A percentile compares a stretch with the other conserved stretches of the same genome.
Conservation (phyloP, 2,888 invertebrate genomes). For the Bugulina stolonifera region DNA sequence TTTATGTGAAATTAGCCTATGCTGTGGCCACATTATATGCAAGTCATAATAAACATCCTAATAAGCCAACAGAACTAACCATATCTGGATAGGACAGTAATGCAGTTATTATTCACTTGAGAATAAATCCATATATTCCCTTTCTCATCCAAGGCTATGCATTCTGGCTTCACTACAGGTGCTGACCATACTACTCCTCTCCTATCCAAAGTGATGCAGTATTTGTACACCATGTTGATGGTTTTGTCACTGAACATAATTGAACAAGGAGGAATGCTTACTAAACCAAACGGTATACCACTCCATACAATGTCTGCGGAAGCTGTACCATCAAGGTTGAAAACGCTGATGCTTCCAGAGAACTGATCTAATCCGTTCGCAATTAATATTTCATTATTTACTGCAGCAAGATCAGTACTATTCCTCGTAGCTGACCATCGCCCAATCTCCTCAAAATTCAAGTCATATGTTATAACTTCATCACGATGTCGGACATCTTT, state of each 20-base stretch:
- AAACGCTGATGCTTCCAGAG: not conserved
- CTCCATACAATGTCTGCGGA: not conserved
- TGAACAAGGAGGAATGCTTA: not conserved
- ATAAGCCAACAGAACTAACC: not conserved
- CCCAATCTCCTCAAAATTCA: not conserved
- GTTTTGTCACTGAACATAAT: not conserved
- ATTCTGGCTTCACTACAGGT: not conserved
- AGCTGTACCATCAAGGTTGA: not conserved
- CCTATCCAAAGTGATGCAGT: not conserved
- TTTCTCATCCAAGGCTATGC: not conserved
- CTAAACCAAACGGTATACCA: not conserved
- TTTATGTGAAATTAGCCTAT: too few relatives aligned
- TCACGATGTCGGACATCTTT: not conserved
- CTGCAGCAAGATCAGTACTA: not conserved
- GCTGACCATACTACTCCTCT: not conserved
- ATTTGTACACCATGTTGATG: not conserved
- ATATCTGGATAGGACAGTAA: not conserved
- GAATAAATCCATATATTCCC: constrained; percentile 3
- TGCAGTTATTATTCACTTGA: not conserved
- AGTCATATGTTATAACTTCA: not conserved
- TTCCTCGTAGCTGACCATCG: not conserved
- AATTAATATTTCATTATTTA: not conserved
- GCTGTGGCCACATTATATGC: too few relatives aligned
- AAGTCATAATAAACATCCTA: too few relatives aligned
- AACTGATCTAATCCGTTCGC: not conserved